phyloP scores from a whole-genome alignment of 1,140 invertebrate genomes.

The Drosophila baimaii region DNA sequence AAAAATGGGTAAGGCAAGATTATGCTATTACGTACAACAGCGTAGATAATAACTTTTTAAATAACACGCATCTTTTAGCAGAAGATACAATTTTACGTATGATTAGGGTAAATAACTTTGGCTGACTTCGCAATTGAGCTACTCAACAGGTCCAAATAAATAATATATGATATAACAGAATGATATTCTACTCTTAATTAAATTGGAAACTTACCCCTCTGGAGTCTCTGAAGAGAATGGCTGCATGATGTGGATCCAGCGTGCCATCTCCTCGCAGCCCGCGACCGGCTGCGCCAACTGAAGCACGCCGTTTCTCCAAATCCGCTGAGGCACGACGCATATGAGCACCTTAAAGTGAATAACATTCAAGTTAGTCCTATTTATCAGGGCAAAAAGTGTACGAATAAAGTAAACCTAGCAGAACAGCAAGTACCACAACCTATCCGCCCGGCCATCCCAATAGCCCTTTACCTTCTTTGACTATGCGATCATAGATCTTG shows the following conservation, averaged over 20 bases:
- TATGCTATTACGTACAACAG: background rate
- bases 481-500: slow-evolving; percentile 91
- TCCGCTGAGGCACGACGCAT: slow-evolving; percentile 90
- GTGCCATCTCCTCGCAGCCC: slow-evolving; percentile 84
- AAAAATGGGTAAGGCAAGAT: background rate
- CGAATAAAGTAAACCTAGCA: slow-evolving; percentile 1
- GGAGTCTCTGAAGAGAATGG: slow-evolving; percentile 94
- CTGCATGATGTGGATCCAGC: slow-evolving; percentile 93
- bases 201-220: slow-evolving; percentile 90
- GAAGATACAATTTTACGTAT: too few species aligned
- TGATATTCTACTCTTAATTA: background rate
- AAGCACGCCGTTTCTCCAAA: slow-evolving; percentile 89
- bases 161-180: background rate
- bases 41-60: too few species aligned
- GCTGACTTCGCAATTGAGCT: too few species aligned
- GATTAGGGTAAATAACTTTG: too few species aligned
- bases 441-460: background rate
- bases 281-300: slow-evolving; percentile 87
- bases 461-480: slow-evolving; percentile 89
- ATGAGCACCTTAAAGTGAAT: slow-evolving; percentile 87
- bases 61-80: too few species aligned
- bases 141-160: background rate
- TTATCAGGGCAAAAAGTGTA: background rate
- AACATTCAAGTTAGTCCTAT: background rate
- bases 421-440: slow-evolving; percentile 72